Percentiles rank a stretch among this genome's conserved stretches.
Evolutionary conservation across 2,113 vertebrate species (phyloP).

Genomic region (Labeo rohita): DNA sequence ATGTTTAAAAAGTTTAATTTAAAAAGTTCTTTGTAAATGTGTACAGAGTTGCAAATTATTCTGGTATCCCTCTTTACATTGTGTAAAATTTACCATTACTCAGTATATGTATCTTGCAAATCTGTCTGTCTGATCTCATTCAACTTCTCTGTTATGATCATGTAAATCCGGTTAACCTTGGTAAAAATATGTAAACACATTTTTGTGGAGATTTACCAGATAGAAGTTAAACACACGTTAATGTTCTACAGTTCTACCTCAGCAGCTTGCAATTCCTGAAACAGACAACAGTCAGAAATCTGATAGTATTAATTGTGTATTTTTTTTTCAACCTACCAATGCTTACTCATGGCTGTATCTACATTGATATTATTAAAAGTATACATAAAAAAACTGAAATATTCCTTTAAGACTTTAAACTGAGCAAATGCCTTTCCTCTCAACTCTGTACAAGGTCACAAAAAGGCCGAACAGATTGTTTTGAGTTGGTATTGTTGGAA

Average conservation of each 20-base stretch:
- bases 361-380: background rate
- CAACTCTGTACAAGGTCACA: no score
- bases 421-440: background rate
- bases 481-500: conserved; percentile 58
- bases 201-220: background rate
- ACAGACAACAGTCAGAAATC: background rate
- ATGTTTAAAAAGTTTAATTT: no score
- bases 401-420: background rate
- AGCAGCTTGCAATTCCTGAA: background rate
- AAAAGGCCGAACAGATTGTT: conserved; percentile 56
- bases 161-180: background rate
- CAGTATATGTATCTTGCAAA: no score
- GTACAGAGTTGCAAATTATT: no score
- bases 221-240: background rate
- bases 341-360: background rate
- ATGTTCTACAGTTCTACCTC: background rate
- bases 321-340: background rate
- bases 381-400: background rate
- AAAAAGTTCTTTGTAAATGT: no score
- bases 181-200: background rate
- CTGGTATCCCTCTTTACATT: no score
- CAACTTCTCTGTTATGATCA: background rate
- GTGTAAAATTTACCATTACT: no score
- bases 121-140: no score
- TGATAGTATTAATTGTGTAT: background rate